Evolutionary conservation across 2,113 vertebrate genomes (phyloP), one percentile per base, ranked within the genome.

Genomic region (Prinia subflava): DNA sequence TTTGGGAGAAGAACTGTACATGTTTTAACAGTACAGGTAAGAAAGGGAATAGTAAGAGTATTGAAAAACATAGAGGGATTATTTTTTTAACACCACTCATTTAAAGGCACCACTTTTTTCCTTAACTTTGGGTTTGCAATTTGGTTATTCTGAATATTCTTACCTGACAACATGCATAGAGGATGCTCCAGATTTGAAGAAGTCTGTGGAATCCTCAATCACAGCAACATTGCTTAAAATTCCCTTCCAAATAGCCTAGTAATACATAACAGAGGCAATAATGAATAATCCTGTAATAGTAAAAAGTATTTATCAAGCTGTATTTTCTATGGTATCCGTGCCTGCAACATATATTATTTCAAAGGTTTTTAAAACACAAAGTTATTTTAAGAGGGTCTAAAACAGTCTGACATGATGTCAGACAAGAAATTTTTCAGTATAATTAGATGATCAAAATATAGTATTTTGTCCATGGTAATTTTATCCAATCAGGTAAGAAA

Each of bases 161-260:
- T 96, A 98, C 98, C 98, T 98, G 89, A 97, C 98, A 79, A 98
- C 98, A 92, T 98, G 98, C 98, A 98, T 98, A 25, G 98, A 98
- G 7, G 98, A 97, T 27, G 98, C 98, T 96, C 98, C 98, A 87
- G 98, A 98, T 98, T 98, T 98, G 94, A 98, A 98, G 96, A 98
- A 98, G 95, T 98, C 98, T 63, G 98, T 98, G 35, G 98, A 97
- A 60, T 98, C 97, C 73, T 98, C 98, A 78, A 98, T 98, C 55
- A 82, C 73, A 85, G 97, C 67, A 84, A 98, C 59, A 28, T 98
- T 98, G 94, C 97, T 98, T 94, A 98, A 95, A 96, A 98, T 98
- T 83, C 98, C 97, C 82, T 98, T 98, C 98, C 98, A 98, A 95
- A 98, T 98, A 82, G 88, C 93, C 98, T 98, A 91, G 23, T 33